phyloP scores from a whole-genome alignment of 2,888 invertebrate genomes.

The Chirona hameri region DNA sequence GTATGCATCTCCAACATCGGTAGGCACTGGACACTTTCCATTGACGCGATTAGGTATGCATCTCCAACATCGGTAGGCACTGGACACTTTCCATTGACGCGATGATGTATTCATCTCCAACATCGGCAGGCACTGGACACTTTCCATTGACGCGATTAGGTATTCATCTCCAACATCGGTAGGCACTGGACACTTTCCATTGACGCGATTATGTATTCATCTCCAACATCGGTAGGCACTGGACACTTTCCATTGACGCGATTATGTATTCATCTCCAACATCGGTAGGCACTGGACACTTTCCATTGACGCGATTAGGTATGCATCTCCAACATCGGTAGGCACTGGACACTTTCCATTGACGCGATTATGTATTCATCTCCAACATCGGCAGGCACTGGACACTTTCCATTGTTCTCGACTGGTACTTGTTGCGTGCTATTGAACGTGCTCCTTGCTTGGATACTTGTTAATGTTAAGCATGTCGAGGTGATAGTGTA shows the following conservation, averaged over 20 bases:
- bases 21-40: not conserved
- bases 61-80: constrained; percentile 75
- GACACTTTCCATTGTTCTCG: no score
- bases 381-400: constrained; percentile 70
- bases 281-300: constrained; percentile 54
- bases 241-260: no score
- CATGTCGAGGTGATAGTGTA: no score
- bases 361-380: constrained; percentile 94
- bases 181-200: no score
- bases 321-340: constrained; percentile 89
- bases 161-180: constrained; percentile 93
- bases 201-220: constrained; percentile 95
- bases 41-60: constrained; percentile 94
- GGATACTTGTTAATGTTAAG: no score
- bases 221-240: constrained; percentile 70
- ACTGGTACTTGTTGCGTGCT: no score
- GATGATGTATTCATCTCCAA: constrained; percentile 98
- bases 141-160: constrained; percentile 91
- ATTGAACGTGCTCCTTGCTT: no score
- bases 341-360: no score
- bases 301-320: constrained; percentile 94
- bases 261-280: constrained; percentile 97
- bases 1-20: constrained; percentile 95
- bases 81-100: no score
- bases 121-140: constrained; percentile 55